Evolutionary conservation across 2,797 vertebrate species (phyloP), one percentile per base, ranked within the genome.

Genomic region (Thaleichthys pacificus): DNA sequence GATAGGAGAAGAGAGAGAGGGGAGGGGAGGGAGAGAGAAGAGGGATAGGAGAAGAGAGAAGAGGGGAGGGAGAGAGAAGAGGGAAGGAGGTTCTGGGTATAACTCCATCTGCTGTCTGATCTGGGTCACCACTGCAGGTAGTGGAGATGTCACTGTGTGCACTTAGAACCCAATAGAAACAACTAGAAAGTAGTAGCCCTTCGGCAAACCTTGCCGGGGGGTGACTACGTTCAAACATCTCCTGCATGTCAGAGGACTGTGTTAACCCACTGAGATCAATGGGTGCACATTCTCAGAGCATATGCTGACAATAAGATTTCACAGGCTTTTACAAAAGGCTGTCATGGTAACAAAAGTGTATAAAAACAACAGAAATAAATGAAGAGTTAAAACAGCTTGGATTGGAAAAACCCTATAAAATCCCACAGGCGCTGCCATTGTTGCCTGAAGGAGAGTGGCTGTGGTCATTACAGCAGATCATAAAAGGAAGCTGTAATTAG

Each of bases 401-500:
- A 42, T 42, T 12, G 11, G 38, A 72, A 61, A 22, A 42, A 47
- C 58, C 28, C 21, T 14, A 30, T 26, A 57, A 62, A 54, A 51
- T 19, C 7, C n/a, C 35, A 8, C 42, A 21, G 42, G 38, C 61
- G 7, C 15, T 79, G 76, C 75, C 66, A 77, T 75, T 77, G 80
- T 76, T 78, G 77, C 77, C 68, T 62, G 60, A 63, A 76, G 71
- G 57, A 66, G 61, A 60, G 63, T 61, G 71, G 42, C 69, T 75
- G 76, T 32, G 68, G 75, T 71, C 68, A 65, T 69, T 68, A 66
- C 61, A 63, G 68, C 14, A 11, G 61, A 70, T 77, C 76, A 70
- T 72, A 81, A 81, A 81, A 49, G 42, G 72, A 74, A 76, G 67
- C 74, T 77, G 79, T 77, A 85, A 85, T 86, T 84, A 88, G 67